phyloP scores from a whole-genome alignment of 2,888 invertebrate species.

The Eremobia ochroleuca region DNA sequence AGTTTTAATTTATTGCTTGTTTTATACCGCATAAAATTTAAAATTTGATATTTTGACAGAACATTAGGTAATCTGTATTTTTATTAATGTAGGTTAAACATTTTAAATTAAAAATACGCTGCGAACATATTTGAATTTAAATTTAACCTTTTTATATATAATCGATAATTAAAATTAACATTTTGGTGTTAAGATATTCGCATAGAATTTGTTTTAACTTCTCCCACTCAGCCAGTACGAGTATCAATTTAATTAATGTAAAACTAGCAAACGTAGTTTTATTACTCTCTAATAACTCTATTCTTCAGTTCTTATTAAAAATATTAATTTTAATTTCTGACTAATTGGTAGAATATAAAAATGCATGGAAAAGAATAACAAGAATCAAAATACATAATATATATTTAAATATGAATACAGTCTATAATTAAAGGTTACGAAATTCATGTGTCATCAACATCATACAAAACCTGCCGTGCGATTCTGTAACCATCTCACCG shows the following conservation, averaged over 20 bases:
- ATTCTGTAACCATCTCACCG: no score
- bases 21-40: not conserved
- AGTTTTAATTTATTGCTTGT: not conserved
- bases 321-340: not conserved
- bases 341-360: constrained; percentile 5
- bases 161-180: not conserved
- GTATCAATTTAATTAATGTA: not conserved
- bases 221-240: not conserved
- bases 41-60: not conserved
- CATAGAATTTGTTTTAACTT: not conserved
- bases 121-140: no score
- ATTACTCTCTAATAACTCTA: not conserved
- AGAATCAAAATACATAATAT: constrained; percentile 21
- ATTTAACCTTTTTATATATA: not conserved
- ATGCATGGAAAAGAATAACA: not conserved
- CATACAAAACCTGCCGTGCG: constrained; percentile 56
- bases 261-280: not conserved
- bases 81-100: not conserved
- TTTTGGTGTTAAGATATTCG: not conserved
- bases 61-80: not conserved
- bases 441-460: constrained; percentile 36
- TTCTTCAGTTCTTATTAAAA: not conserved
- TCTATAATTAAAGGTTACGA: constrained; percentile 30
- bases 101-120: not conserved
- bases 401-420: constrained; percentile 31